A percentile compares a stretch with the other conserved stretches of the same genome.
Evolutionary conservation across 2,113 vertebrate genomes (phyloP).

Genomic region (Nesogale talazaci): DNA sequence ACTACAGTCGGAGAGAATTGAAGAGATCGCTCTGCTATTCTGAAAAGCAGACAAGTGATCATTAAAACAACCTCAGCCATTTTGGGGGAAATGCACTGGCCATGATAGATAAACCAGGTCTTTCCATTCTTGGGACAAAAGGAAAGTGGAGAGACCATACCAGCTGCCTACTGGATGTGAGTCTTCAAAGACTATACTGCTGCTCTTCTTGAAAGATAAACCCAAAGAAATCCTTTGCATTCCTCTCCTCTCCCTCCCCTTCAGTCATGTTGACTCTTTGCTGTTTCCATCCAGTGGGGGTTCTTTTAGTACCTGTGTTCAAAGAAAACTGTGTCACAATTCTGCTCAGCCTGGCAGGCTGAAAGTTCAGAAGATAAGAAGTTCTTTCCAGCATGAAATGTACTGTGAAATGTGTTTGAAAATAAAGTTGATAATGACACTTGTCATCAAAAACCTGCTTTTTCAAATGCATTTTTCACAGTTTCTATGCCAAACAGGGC

Average conservation of each 20-base stretch:
- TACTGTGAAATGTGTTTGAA: conserved; percentile 65
- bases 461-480: conserved; percentile 60
- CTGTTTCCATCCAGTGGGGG: not conserved
- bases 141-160: not conserved
- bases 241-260: not conserved
- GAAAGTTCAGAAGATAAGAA: conserved; percentile 66
- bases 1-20: not conserved
- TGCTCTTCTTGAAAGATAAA: not conserved
- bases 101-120: not conserved
- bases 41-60: not conserved
- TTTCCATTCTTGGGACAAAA: not conserved
- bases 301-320: conserved; percentile 21
- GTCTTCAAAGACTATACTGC: not conserved
- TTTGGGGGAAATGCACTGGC: not conserved
- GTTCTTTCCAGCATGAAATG: conserved; percentile 62
- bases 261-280: not conserved
- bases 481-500: not conserved
- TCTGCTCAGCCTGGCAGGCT: not conserved
- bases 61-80: not conserved
- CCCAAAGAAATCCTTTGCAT: not conserved
- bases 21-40: not conserved
- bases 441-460: conserved; percentile 73
- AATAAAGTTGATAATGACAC: conserved; percentile 57
- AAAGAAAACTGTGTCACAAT: not conserved
- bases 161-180: fast-evolving